These are phyloP conservation scores for Lycophotia porphyrea DNA, from an alignment of 2,888 invertebrate genomes.

Conservation along the genomic window DNA sequence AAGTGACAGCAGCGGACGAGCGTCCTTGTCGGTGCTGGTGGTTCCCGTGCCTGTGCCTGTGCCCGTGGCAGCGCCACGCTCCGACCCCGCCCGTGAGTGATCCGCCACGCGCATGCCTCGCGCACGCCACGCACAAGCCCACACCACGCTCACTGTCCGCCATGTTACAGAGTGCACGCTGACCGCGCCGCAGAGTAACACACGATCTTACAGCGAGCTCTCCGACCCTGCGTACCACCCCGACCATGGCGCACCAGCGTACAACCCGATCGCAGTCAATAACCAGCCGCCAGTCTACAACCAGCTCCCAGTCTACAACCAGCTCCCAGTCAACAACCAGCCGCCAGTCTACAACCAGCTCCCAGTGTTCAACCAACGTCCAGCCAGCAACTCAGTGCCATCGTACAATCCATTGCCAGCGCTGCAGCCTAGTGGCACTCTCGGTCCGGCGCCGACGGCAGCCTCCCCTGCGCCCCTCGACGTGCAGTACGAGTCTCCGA, in stretches of 20 bases:
- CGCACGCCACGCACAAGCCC: not conserved
- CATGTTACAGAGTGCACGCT: slow-evolving; percentile 41
- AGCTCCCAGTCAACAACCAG: slow-evolving; percentile 11
- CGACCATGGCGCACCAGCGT: not conserved
- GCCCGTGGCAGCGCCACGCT: slow-evolving; percentile 17
- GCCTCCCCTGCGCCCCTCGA: slow-evolving; percentile 49
- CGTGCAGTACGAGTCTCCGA: not conserved
- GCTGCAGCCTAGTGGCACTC: not conserved
- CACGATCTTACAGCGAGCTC: not conserved
- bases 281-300: slow-evolving; percentile 4
- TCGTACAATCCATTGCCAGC: slow-evolving; percentile 3
- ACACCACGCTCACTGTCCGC: not conserved
- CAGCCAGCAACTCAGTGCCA: slow-evolving; percentile 1
- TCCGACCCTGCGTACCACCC: not conserved
- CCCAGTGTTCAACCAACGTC: slow-evolving; percentile 1
- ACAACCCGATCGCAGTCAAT: slow-evolving; percentile 8
- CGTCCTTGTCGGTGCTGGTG: slow-evolving; percentile 72
- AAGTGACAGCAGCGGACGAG: slow-evolving; percentile 41
- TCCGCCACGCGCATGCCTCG: not conserved
- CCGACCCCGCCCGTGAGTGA: slow-evolving; percentile 28
- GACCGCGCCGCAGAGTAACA: not conserved
- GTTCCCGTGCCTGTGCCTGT: slow-evolving; percentile 75
- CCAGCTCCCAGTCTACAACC: not conserved
- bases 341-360: slow-evolving; percentile 1
- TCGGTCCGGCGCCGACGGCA: not conserved